Conservation (phyloP, 2,888 invertebrate genomes). For the Andrena dorsata region DNA sequence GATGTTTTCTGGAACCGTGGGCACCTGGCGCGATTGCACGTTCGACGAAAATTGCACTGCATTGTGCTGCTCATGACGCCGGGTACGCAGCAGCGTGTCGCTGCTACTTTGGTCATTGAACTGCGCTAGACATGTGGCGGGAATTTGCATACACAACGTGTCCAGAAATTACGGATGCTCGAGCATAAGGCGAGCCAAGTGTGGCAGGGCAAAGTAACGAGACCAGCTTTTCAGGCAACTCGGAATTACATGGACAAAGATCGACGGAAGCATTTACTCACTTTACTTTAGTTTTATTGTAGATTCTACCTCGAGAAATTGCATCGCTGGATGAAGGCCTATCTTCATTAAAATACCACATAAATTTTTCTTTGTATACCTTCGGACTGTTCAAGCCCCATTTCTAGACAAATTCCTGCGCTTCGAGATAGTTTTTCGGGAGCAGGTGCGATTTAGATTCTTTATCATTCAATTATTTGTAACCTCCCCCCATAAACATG, state of each 20-base stretch:
- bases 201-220: background rate
- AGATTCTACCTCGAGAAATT: background rate
- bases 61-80: constrained; percentile 62
- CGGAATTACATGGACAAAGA: background rate
- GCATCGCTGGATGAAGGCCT: no score
- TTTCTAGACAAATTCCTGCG: no score
- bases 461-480: no score
- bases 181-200: constrained; percentile 22
- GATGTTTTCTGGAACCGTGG: constrained; percentile 52
- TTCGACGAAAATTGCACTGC: constrained; percentile 70
- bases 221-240: background rate
- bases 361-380: no score
- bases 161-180: constrained; percentile 37
- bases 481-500: no score
- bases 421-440: no score
- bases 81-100: constrained; percentile 34
- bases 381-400: no score
- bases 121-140: constrained; percentile 66
- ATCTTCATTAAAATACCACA: no score
- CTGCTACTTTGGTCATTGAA: constrained; percentile 70
- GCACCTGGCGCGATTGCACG: constrained; percentile 68
- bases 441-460: no score
- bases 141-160: constrained; percentile 55
- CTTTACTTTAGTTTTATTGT: background rate
- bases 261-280: background rate